Evolutionary conservation across 2,888 invertebrate species (phyloP).

Genomic region (Pilophorus perplexus): DNA sequence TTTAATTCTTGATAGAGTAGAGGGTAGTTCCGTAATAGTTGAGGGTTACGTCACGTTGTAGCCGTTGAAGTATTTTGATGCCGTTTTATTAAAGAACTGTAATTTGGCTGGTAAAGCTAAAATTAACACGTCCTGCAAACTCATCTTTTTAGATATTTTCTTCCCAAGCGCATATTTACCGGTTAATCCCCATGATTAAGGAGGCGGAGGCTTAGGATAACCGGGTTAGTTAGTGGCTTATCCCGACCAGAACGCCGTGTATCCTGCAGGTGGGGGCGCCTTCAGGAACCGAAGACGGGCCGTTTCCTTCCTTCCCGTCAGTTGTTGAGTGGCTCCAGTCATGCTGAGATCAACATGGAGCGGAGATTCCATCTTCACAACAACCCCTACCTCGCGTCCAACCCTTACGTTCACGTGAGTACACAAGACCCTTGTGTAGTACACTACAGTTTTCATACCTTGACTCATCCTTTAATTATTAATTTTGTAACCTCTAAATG

Average conservation of each 20-base stretch:
- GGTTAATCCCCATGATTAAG: too few relatives aligned
- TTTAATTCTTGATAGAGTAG: too few relatives aligned
- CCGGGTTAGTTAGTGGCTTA: too few relatives aligned
- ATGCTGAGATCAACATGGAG: slow-evolving; percentile 38
- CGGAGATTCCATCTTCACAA: slow-evolving; percentile 38
- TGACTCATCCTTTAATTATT: neutral
- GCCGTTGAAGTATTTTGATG: too few relatives aligned
- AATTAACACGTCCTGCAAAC: too few relatives aligned
- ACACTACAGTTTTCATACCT: neutral
- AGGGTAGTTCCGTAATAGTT: too few relatives aligned
- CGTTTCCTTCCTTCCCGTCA: neutral
- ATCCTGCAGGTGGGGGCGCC: slow-evolving; percentile 8
- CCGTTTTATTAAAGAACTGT: too few relatives aligned
- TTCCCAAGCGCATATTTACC: too few relatives aligned
- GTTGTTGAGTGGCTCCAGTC: slow-evolving; percentile 35
- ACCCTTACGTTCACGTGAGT: slow-evolving; percentile 40
- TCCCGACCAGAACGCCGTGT: slow-evolving; percentile 1
- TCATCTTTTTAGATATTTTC: too few relatives aligned
- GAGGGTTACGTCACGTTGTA: too few relatives aligned
- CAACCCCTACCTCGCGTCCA: slow-evolving; percentile 39
- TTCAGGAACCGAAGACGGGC: neutral
- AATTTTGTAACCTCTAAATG: neutral
- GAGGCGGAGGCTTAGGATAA: too few relatives aligned
- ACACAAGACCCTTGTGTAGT: neutral
- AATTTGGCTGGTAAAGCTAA: too few relatives aligned